Evolutionary conservation across 2,888 invertebrate genomes (phyloP), one percentile per base, ranked within the genome.

Genomic region (Sesia bembeciformis): DNA sequence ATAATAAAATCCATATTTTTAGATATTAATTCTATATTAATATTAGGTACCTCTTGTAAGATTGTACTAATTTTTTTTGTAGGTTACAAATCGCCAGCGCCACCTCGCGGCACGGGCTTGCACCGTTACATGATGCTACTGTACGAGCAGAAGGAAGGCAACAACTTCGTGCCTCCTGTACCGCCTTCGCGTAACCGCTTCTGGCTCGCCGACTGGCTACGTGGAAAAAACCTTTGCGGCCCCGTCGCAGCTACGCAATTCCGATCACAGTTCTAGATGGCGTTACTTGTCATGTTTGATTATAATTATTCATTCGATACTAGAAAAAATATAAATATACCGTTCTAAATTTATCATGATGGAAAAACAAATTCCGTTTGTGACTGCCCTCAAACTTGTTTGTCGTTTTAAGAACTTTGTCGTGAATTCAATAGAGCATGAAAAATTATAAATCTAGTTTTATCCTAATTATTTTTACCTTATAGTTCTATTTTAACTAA

Each of bases 41-140:
- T 23, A 23, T n/a, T n/a, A 42, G 5, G 6, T n/a, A n/a, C n/a
- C n/a, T 46, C 51, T 56, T 49, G 38, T 7, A 4, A 52, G 54
- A 61, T 61, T n/a, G n/a, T n/a, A n/a, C 39, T 53, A n/a, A 23
- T 41, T 49, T 57, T 42, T 51, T 49, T 52, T 61, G 4, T 60
- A 90, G 90, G 76, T 7, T 90, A 88, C 64, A 83, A 83, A 54
- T 73, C 83, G 4, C 90, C 90, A 71, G 63, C 81, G 73, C 90
- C 90, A 69, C 82, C 90, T 74, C 82, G 80, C 62, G 84, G 81
- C 53, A 72, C 81, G 0, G 89, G 90, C 52, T 65, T 72, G 39
- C 90, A 90, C 59, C 87, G 87, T 63, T 90, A 87, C 75, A 66
- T 88, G 40, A 76, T 76, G 61, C 58, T 90, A 39, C 69, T 90